Evolutionary conservation across 2,888 invertebrate species (phyloP), one percentile per base, ranked within the genome.

Genomic region (Colletes collaris): DNA sequence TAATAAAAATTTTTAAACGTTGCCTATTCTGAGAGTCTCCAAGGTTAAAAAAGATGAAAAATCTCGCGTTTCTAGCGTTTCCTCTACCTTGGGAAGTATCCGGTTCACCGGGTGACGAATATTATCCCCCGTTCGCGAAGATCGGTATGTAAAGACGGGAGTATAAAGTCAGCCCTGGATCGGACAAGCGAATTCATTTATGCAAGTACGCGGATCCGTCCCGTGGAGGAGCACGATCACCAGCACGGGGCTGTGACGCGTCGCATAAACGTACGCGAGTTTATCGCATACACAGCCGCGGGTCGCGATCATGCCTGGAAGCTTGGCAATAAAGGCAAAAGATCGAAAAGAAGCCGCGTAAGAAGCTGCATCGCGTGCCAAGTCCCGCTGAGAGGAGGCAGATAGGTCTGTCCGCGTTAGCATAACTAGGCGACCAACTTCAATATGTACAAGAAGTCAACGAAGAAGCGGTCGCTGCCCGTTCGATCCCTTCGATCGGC

Each of bases 351-450:
- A 86, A 84, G 70, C 59, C 3, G 40, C 46, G 76, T 68, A 87
- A 86, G 85, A 86, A 86, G 79, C 70, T 16, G 83, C 67, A 81
- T 85, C 87, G 87, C 87, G 85, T 87, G 86, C 71, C 83, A 76
- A 81, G 79, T 83, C 86, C 86, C 65, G 83, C 87, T 86, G 87
- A 56, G 87, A 75, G 65, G 68, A 85, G 79, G 82, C 86, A 81
- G 79, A 86, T 86, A 86, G 82, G 81, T 84, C 82, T 50, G 62
- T 40, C 44, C 55, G 68, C 68, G 83, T 85, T 85, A 83, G 86
- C 83, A 86, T 87, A 87, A 85, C 86, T 86, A 86, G 86, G 87
- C 85, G 67, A 86, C 77, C 85, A 69, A 81, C 77, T 86, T 78
- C 49, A 52, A 58, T 35, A 55, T 46, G 37, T 19, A 27, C 60